phyloP scores from a whole-genome alignment of 1,140 invertebrate species.

The Drosophila prosaltans region DNA sequence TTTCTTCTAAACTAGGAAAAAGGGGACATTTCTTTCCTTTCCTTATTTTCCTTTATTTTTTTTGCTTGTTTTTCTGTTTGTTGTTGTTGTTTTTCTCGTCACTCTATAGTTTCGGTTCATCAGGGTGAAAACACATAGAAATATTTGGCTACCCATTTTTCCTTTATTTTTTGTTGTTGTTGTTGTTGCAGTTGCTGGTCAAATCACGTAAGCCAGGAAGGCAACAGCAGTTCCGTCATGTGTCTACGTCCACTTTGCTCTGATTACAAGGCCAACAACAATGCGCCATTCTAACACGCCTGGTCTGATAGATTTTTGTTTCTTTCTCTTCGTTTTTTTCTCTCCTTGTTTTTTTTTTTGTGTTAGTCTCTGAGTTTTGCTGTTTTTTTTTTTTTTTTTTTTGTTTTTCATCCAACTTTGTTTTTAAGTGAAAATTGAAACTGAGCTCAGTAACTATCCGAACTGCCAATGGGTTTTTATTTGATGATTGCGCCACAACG shows the following conservation, averaged over 20 bases:
- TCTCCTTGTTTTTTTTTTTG: conserved; percentile 23
- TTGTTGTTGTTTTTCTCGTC: conserved; percentile 25
- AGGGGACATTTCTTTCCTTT: too few relatives aligned
- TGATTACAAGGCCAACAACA: conserved; percentile 69
- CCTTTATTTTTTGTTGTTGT: neutral
- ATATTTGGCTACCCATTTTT: conserved; percentile 50
- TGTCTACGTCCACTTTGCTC: conserved; percentile 72
- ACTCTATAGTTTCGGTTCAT: conserved; percentile 44
- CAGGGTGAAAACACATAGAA: conserved; percentile 49
- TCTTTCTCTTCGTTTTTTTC: conserved; percentile 5
- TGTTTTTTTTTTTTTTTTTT: conserved; percentile 21
- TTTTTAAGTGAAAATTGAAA: conserved; percentile 78
- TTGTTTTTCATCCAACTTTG: conserved; percentile 55
- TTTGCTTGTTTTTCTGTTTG: conserved; percentile 17
- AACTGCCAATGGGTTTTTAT: conserved; percentile 56
- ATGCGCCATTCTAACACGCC: conserved; percentile 68
- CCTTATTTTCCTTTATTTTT: conserved; percentile 8
- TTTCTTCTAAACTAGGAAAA: too few relatives aligned
- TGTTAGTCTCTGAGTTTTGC: neutral
- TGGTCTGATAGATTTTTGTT: conserved; percentile 23
- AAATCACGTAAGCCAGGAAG: conserved; percentile 50
- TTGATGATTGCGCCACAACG: conserved; percentile 62
- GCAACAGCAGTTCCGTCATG: conserved; percentile 45
- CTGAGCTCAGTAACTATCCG: conserved; percentile 74
- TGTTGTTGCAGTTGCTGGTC: conserved; percentile 2